Conservation (phyloP, 1,140 invertebrate genomes). For the Mycetomoellerius zeteki region DNA sequence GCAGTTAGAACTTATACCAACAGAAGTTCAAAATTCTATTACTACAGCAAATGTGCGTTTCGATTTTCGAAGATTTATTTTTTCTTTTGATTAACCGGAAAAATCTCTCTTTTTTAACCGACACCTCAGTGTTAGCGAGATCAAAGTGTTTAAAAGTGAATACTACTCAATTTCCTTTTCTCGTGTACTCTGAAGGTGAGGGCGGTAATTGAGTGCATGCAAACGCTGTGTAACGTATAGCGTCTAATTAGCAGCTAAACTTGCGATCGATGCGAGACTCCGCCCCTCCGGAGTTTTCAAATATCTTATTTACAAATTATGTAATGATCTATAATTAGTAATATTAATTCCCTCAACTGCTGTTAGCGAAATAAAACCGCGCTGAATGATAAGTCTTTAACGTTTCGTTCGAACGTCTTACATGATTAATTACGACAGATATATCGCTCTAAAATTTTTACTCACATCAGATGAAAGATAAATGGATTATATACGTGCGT, state of each 20-base stretch:
- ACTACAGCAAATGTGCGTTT: neutral
- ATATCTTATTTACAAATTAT: constrained; percentile 55
- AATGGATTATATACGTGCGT: constrained; percentile 24
- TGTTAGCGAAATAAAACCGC: neutral
- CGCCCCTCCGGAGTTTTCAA: constrained; percentile 28
- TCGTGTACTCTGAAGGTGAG: constrained; percentile 22
- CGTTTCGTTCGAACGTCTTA: constrained; percentile 22
- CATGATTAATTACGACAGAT: constrained; percentile 33
- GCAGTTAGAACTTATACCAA: neutral
- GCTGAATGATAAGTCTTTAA: neutral
- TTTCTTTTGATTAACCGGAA: neutral
- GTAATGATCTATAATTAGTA: constrained; percentile 17
- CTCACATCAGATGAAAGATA: neutral
- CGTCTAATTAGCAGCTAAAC: constrained; percentile 58
- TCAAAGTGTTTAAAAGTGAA: constrained; percentile 25
- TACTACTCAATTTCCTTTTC: constrained; percentile 27
- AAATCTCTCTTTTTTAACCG: neutral
- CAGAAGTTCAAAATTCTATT: neutral
- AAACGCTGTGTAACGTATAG: constrained; percentile 47
- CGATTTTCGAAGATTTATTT: neutral
- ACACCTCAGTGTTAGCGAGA: neutral
- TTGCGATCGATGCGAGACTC: constrained; percentile 52
- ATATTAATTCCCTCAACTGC: constrained; percentile 20
- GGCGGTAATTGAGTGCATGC: constrained; percentile 46
- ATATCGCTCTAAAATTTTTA: constrained; percentile 4